phyloP scores from a whole-genome alignment of 2,797 vertebrate genomes.

The Geotrypetes seraphini region DNA sequence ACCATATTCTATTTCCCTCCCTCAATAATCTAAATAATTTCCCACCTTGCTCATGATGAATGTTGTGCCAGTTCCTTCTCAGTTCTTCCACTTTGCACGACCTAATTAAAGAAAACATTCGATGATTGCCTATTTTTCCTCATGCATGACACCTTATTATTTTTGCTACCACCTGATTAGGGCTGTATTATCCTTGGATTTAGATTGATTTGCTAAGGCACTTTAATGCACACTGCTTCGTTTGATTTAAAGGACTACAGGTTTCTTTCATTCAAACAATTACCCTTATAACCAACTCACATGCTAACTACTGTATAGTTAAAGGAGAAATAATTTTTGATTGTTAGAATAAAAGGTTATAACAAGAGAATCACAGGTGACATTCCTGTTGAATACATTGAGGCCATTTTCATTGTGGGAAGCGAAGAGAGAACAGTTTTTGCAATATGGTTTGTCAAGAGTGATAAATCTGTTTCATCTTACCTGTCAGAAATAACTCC shows the following conservation, averaged over 20 bases:
- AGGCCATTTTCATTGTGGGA: conserved; percentile 56
- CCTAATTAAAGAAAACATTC: conserved; percentile 99
- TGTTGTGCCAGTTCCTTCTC: conserved; percentile 79
- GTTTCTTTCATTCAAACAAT: conserved; percentile 83
- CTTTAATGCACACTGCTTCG: conserved; percentile 93
- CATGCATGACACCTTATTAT: conserved; percentile 99
- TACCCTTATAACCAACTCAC: conserved; percentile 69
- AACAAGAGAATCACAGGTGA: conserved; percentile 74
- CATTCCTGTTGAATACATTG: conserved; percentile 54
- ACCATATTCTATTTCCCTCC: conserved; percentile 66
- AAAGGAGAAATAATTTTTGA: conserved; percentile 53
- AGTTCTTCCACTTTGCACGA: conserved; percentile 89
- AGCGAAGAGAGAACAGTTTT: conserved; percentile 56
- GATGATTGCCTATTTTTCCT: conserved; percentile 99
- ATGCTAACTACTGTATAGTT: conserved; percentile 25
- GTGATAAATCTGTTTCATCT: conserved; percentile 87
- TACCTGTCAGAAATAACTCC: conserved; percentile 63
- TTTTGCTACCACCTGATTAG: conserved; percentile 98
- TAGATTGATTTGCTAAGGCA: conserved; percentile 98
- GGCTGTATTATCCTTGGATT: conserved; percentile 98
- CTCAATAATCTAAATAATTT: conserved; percentile 94
- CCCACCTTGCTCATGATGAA: conserved; percentile 98
- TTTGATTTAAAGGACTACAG: conserved; percentile 92
- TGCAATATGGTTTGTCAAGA: conserved; percentile 71
- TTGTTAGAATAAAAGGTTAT: conserved; percentile 59